Conservation (phyloP, 1,140 invertebrate genomes). For the Calliphora vicina region DNA sequence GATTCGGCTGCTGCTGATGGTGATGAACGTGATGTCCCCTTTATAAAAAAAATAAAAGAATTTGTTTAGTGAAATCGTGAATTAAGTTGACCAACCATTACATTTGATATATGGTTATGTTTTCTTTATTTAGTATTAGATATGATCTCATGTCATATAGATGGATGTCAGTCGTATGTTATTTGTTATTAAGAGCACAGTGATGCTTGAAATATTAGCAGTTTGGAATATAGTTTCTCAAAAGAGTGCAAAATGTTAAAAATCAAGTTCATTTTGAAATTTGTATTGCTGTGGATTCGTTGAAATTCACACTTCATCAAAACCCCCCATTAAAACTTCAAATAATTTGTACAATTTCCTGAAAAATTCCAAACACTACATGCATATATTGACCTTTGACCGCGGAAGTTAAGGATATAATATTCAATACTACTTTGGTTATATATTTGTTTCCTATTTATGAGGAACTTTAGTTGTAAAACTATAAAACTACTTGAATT, state of each 20-base stretch:
- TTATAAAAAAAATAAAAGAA: neutral
- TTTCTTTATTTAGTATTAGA: slow-evolving; percentile 23
- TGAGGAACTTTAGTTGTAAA: too few relatives aligned
- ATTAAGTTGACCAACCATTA: slow-evolving; percentile 8
- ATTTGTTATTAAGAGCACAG: neutral
- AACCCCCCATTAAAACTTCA: too few relatives aligned
- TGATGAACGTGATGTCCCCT: neutral
- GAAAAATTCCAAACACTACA: too few relatives aligned
- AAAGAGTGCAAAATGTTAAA: neutral
- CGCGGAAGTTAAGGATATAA: too few relatives aligned
- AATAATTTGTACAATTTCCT: too few relatives aligned
- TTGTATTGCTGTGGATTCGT: too few relatives aligned
- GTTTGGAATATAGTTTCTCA: neutral
- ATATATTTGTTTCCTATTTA: too few relatives aligned
- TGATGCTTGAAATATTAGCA: neutral
- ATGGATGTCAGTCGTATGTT: neutral
- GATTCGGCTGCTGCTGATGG: neutral
- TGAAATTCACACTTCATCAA: too few relatives aligned
- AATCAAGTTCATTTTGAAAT: too few relatives aligned
- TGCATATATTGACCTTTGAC: too few relatives aligned
- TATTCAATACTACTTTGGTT: too few relatives aligned
- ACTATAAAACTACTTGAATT: neutral
- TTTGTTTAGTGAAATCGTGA: neutral
- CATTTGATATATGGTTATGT: slow-evolving; percentile 24
- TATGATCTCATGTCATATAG: slow-evolving; percentile 30